Evolutionary conservation across 1,140 invertebrate species (phyloP), one percentile per base, ranked within the genome.

Genomic region (Grapholita molesta): DNA sequence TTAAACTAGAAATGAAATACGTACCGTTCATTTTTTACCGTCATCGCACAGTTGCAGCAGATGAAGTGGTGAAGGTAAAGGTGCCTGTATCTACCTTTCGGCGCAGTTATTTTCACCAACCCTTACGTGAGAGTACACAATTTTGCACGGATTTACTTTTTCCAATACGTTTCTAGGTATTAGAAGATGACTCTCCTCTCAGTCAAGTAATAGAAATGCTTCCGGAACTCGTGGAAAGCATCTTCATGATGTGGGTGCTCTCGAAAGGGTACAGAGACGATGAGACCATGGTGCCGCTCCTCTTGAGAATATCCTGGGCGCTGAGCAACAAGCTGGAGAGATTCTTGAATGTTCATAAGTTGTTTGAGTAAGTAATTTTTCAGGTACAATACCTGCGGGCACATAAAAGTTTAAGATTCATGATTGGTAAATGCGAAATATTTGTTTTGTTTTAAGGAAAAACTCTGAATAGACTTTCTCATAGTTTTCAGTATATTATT

Each of bases 221-320:
- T 38, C 95, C 96, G 3, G 93, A 95, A 52, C 87, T 98, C 64
- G 96, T 97, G 92, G 95, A 97, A 77, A 96, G 96, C 11, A 87
- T 98, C 21, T 94, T 95, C 74, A 95, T 98, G 93, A 95, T 98
- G 73, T 97, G 96, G 96, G 93, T 96, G 18, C 92, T 97, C 25
- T 97, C 96, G 0, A 93, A 94, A 64, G 95, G 95, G 76, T 97
- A 96, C 78, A 94, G 94, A 11, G 93, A 80, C 0, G 96, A 97
- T 78, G 95, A 96, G 48, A 93, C 94, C 55, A 97, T 97, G 95
- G 92, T 95, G 11, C 94, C 95, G 0, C 86, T 98, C 3, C 93
- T 98, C 82, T 94, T 95, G 65, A 94, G 95, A 72, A 96, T 98
- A 80, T 96, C 96, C 0, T 96, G 95, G 94, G 94, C 96, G 18